A percentile compares a stretch with the other conserved stretches of the same genome.
Evolutionary conservation across 2,888 invertebrate genomes (phyloP).

Genomic region (Teleogryllus oceanicus): DNA sequence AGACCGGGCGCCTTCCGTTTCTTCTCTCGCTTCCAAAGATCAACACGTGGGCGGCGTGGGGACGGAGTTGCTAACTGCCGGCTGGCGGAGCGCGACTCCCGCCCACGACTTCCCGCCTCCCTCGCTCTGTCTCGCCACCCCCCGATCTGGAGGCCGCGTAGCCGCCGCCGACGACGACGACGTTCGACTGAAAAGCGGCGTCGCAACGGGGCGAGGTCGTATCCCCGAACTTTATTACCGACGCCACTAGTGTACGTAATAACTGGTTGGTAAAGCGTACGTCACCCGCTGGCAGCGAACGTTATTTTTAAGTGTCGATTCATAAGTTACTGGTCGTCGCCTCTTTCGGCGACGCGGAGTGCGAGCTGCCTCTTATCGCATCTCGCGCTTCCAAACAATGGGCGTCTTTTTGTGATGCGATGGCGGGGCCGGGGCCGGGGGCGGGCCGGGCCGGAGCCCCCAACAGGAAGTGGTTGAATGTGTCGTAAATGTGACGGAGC

Average conservation of each 20-base stretch:
- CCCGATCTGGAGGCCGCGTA: not conserved
- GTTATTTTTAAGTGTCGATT: constrained; percentile 18
- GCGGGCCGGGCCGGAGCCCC: not conserved
- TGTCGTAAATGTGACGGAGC: constrained; percentile 18
- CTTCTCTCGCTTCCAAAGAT: constrained; percentile 7
- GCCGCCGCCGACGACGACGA: not conserved
- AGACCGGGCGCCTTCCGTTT: not conserved
- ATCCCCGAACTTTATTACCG: not conserved
- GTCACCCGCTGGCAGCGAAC: not conserved
- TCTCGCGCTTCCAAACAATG: constrained; percentile 5
- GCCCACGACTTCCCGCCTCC: not conserved
- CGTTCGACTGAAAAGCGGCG: not conserved
- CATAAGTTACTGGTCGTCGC: not conserved
- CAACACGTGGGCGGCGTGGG: not conserved
- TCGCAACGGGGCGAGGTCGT: not conserved
- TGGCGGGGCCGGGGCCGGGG: not conserved
- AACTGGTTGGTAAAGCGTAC: constrained; percentile 5
- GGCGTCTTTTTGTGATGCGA: constrained; percentile 10
- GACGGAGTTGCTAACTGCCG: constrained; percentile 9
- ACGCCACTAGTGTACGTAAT: constrained; percentile 2
- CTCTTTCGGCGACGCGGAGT: not conserved
- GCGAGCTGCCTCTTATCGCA: not conserved
- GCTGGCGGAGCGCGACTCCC: not conserved
- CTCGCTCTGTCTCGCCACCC: not conserved
- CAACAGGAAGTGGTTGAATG: constrained; percentile 18